Conservation (phyloP, 2,113 vertebrate species). For the Tenrec ecaudatus region DNA sequence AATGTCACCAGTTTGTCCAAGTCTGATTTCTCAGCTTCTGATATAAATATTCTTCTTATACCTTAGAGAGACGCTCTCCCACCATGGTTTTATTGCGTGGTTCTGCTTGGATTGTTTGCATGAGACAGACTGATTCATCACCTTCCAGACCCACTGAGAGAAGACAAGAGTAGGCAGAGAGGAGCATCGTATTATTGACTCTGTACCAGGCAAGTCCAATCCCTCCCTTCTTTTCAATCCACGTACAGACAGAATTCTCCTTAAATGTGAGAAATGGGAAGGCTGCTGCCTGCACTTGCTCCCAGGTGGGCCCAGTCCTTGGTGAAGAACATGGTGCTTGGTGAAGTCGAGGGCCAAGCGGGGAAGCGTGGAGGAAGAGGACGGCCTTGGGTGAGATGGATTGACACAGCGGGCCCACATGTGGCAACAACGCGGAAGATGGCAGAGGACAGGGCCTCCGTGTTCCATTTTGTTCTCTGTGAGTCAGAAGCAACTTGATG, state of each 20-base stretch:
- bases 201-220: not conserved
- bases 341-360: not conserved
- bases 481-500: not conserved
- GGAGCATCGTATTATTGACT: conserved; percentile 29
- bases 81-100: not conserved
- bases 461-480: not conserved
- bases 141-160: not conserved
- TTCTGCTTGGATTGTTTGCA: conserved; percentile 49
- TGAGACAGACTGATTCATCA: not conserved
- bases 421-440: not conserved
- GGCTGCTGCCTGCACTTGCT: not conserved
- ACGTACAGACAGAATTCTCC: not conserved
- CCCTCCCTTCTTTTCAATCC: not conserved
- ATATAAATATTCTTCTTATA: not conserved
- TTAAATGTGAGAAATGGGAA: not conserved
- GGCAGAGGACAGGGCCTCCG: not conserved
- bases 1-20: not conserved
- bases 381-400: not conserved
- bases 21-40: not conserved
- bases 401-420: not conserved
- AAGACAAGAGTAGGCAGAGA: not conserved
- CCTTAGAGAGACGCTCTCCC: too few species aligned
- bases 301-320: not conserved
- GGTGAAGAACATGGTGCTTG: not conserved
- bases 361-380: not conserved